Conservation (phyloP, 2,888 invertebrate species). For the Mesodorylaimus sp. region DNA sequence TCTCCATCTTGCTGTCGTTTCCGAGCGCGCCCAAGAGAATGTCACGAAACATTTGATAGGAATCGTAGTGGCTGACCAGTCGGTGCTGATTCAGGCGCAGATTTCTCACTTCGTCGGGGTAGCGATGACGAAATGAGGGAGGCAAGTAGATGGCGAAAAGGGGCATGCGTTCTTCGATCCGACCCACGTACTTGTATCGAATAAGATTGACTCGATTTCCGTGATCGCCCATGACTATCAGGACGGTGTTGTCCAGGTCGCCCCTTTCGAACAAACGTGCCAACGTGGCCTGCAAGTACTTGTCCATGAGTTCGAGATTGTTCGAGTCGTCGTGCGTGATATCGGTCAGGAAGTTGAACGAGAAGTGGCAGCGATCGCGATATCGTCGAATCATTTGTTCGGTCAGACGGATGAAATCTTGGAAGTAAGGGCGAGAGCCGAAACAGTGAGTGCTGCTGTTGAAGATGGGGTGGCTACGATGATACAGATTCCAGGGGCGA, state of each 20-base stretch:
- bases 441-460: conserved; percentile 48
- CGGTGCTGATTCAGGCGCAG: conserved; percentile 43
- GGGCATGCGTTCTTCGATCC: conserved; percentile 67
- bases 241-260: conserved; percentile 14
- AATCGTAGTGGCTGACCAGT: conserved; percentile 7
- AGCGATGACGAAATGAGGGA: conserved; percentile 46
- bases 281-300: conserved; percentile 29
- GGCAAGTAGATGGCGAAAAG: conserved; percentile 56
- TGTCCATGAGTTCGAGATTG: conserved; percentile 54
- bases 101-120: conserved; percentile 45
- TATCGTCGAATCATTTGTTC: conserved; percentile 45
- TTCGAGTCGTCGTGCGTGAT: conserved; percentile 67
- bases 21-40: conserved; percentile 2
- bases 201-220: conserved; percentile 32
- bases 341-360: conserved; percentile 63
- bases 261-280: conserved; percentile 9
- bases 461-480: background rate
- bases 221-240: conserved; percentile 31
- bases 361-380: conserved; percentile 47
- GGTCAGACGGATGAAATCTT: conserved; percentile 52
- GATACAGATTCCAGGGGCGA: conserved; percentile 39
- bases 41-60: conserved; percentile 3
- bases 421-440: conserved; percentile 48
- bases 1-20: background rate
- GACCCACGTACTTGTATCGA: conserved; percentile 38